Percentiles rank a stretch among this genome's conserved stretches.
These are phyloP conservation scores for Microcebus griseorufus DNA, from an alignment of 2,113 vertebrate species.

Conservation along the genomic window DNA sequence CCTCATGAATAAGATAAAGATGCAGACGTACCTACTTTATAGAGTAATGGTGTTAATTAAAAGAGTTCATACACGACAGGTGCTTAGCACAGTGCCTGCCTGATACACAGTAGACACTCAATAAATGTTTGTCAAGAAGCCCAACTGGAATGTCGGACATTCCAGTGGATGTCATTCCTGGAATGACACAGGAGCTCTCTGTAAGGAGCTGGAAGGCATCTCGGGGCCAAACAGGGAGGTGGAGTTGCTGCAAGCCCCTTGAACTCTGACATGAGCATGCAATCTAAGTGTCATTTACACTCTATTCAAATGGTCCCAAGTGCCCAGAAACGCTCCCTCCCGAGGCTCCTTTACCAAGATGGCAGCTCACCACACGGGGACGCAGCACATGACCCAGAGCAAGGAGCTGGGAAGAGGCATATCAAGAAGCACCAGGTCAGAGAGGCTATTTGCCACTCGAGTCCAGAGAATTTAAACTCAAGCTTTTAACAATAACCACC, in stretches of 20 bases:
- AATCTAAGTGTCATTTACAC: neutral
- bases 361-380: neutral
- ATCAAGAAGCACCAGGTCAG: neutral
- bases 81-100: neutral
- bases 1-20: neutral
- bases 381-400: neutral
- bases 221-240: neutral
- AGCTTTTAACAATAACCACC: neutral
- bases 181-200: neutral
- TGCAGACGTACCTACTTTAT: neutral
- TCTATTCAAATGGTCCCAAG: neutral
- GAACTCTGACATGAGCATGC: neutral
- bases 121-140: neutral
- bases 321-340: neutral
- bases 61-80: neutral
- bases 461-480: neutral
- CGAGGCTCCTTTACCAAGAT: neutral
- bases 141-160: neutral
- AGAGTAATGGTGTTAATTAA: neutral
- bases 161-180: too few relatives aligned
- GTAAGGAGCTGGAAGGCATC: neutral
- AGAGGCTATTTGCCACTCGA: neutral
- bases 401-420: neutral
- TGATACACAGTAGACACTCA: neutral
- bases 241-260: neutral